These are phyloP conservation scores for Poecilia gillii DNA, from an alignment of 2,797 vertebrate genomes.

Conservation along the genomic window DNA sequence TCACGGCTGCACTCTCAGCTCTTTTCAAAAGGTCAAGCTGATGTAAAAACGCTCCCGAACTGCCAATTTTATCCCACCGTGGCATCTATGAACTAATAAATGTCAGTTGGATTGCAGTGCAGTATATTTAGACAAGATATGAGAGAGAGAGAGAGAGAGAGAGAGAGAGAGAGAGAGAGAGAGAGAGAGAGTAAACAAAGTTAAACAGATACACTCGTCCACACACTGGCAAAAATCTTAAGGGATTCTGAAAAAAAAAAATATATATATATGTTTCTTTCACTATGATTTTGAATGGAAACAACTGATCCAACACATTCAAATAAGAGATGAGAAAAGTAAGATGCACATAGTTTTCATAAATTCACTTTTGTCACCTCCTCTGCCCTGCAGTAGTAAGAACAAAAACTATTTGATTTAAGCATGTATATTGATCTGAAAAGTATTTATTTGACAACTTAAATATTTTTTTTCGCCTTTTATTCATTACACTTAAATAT, in stretches of 20 bases:
- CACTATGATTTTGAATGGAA: background rate
- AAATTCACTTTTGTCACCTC: background rate
- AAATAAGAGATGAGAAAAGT: background rate
- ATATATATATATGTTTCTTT: constrained; percentile 15
- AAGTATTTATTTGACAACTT: background rate
- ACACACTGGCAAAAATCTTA: constrained; percentile 63
- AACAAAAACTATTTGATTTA: background rate
- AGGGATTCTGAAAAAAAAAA: constrained; percentile 33
- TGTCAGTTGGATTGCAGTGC: constrained; percentile 67
- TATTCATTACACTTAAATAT: background rate
- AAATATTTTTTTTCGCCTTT: background rate
- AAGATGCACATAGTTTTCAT: background rate
- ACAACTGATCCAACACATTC: background rate
- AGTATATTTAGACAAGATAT: constrained; percentile 78
- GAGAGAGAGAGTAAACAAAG: constrained; percentile 56
- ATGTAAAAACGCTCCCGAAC: constrained; percentile 73
- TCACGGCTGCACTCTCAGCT: constrained; percentile 76
- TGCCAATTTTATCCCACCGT: constrained; percentile 70
- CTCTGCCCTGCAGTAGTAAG: background rate
- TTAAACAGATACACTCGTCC: constrained; percentile 47
- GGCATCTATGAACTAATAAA: constrained; percentile 78
- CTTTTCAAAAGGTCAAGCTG: constrained; percentile 80
- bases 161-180: constrained; percentile 49
- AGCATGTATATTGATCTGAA: background rate
- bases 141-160: constrained; percentile 50